Evolutionary conservation across 2,113 vertebrate species (phyloP).

Genomic region (Carassius gibelio): DNA sequence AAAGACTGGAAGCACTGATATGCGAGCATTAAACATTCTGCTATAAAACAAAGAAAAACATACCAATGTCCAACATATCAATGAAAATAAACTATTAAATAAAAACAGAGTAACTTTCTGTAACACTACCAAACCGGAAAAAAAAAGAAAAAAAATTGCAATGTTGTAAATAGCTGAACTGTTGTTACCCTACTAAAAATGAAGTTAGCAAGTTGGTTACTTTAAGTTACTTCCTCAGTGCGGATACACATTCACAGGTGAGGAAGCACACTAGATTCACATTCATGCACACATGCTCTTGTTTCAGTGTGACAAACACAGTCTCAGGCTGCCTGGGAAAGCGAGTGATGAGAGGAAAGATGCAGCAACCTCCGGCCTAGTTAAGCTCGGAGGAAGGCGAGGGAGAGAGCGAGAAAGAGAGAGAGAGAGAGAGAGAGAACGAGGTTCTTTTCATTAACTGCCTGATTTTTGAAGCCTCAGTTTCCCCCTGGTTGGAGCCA

Average conservation of each 20-base stretch:
- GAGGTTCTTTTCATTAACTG: conserved; percentile 46
- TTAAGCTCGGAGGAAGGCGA: conserved; percentile 19
- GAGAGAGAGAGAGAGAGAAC: neutral
- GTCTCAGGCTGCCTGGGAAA: conserved; percentile 8
- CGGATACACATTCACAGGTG: neutral
- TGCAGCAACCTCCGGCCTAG: neutral
- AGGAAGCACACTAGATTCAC: neutral
- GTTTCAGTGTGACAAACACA: neutral
- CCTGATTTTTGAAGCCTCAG: conserved; percentile 46
- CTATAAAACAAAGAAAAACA: neutral
- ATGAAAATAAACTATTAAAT: neutral
- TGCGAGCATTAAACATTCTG: too few species aligned
- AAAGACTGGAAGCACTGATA: neutral
- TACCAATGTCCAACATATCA: neutral
- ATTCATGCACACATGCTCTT: neutral
- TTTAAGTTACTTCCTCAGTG: neutral
- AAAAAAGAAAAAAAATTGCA: too few species aligned
- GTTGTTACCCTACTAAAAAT: neutral
- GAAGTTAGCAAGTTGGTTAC: neutral
- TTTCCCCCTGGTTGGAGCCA: conserved; percentile 43
- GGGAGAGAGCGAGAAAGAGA: neutral
- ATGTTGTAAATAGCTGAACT: neutral
- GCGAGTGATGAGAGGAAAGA: conserved; percentile 16
- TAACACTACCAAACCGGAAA: neutral
- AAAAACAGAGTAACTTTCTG: neutral